These are phyloP conservation scores for Hoplodrina blanda DNA, from an alignment of 2,888 invertebrate genomes.

Conservation along the genomic window DNA sequence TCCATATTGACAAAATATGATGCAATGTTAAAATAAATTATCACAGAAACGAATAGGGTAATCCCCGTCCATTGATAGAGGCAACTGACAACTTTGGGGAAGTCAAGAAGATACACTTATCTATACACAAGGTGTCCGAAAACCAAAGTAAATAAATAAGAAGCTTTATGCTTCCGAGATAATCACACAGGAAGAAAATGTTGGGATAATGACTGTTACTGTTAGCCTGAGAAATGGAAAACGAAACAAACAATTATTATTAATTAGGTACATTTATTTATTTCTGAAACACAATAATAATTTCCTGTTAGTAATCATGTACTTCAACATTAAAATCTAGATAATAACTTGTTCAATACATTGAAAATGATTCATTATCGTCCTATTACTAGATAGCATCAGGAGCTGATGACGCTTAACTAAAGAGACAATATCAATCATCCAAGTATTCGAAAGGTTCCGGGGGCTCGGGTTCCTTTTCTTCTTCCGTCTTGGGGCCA, in stretches of 20 bases:
- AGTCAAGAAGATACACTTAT: too few species aligned
- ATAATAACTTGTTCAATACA: constrained; percentile 78
- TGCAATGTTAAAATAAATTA: too few species aligned
- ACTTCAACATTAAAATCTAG: constrained; percentile 78
- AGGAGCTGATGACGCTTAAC: constrained; percentile 64
- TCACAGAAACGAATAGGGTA: too few species aligned
- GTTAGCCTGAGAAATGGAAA: constrained; percentile 1
- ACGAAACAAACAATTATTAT: constrained; percentile 27
- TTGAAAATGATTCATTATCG: constrained; percentile 70
- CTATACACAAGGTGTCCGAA: too few species aligned
- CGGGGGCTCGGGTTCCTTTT: constrained; percentile 98
- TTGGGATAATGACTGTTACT: too few species aligned
- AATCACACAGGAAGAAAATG: too few species aligned
- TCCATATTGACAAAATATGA: too few species aligned
- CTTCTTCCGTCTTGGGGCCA: constrained; percentile 97
- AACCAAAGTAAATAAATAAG: too few species aligned
- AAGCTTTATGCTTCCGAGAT: too few species aligned
- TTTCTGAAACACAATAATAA: constrained; percentile 76
- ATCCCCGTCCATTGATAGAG: too few species aligned
- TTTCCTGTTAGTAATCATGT: constrained; percentile 77
- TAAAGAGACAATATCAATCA: constrained; percentile 89
- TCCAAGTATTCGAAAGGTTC: constrained; percentile 99
- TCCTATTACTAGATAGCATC: constrained; percentile 70
- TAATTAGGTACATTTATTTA: constrained; percentile 68
- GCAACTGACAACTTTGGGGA: too few species aligned